Evolutionary conservation across 1,140 invertebrate species (phyloP), one percentile per base, ranked within the genome.

Genomic region (Bursaphelenchus mucronatus): DNA sequence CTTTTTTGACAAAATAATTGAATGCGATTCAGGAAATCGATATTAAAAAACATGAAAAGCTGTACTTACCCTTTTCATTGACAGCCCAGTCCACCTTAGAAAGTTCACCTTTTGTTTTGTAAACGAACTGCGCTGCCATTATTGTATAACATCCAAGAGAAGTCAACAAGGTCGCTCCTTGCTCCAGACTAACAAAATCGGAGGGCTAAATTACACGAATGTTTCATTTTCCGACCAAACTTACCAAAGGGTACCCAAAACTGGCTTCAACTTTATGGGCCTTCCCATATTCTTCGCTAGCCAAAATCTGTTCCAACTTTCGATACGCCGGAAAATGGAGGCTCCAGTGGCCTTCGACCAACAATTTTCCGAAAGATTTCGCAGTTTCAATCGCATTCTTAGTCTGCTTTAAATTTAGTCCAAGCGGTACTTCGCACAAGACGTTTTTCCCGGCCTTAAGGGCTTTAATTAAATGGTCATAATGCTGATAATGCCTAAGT

Each of bases 231-330:
- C 15, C n/a, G n/a, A n/a, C n/a, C n/a, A n/a, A n/a, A 10, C 52
- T 15, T 62, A 63, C 61, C 56, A 63, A 44, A 21, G n/a, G 3
- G 61, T 62, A 62, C 2, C 61, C 61, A 17, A 63, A 62, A 43
- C 17, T 62, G 21, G 52, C 61, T 21, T 62, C 17, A n/a, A 59
- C 53, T 10, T 21, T 11, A n/a, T 44, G 19, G 30, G 52, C 21
- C 3, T 40, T 15, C 5, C 61, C 61, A 15, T 41, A 61, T 40
- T 63, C 61, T 3, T 63, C 61, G 7, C 7, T 19, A 41, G 0
- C 19, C 17, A 62, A 21, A 2, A 45, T 30, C 5, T 63, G 3
- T 9, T 19, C 15, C 11, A 63, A 61, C n/a, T 61, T 8, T 21
- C 41, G 5, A 9, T 59, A 63, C 1, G 3, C 61, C 43, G 61